These are phyloP conservation scores for Uloborus plumipes DNA, from an alignment of 2,888 invertebrate genomes.

Conservation along the genomic window DNA sequence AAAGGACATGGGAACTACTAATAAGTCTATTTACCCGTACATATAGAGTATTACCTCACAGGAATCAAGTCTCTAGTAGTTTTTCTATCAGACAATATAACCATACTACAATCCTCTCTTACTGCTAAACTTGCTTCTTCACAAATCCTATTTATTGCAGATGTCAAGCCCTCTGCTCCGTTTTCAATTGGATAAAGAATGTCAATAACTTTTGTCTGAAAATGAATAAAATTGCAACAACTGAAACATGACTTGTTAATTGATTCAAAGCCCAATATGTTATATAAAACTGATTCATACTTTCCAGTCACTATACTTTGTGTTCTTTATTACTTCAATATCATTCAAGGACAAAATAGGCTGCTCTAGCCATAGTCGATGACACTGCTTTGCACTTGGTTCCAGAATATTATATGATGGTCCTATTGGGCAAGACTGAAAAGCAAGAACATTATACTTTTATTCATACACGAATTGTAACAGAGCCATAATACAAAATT, in stretches of 20 bases:
- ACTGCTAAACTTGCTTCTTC: slow-evolving; percentile 86
- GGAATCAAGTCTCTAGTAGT: slow-evolving; percentile 73
- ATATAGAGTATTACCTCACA: slow-evolving; percentile 72
- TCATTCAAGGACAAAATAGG: slow-evolving; percentile 95
- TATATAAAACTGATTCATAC: slow-evolving; percentile 68
- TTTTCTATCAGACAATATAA: slow-evolving; percentile 85
- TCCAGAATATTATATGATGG: slow-evolving; percentile 94
- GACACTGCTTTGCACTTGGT: slow-evolving; percentile 88
- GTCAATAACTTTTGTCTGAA: slow-evolving; percentile 83
- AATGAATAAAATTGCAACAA: slow-evolving; percentile 62
- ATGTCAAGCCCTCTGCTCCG: slow-evolving; percentile 79
- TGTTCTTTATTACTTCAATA: slow-evolving; percentile 86
- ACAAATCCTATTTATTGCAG: slow-evolving; percentile 85
- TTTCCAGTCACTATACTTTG: slow-evolving; percentile 89
- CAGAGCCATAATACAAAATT: background rate
- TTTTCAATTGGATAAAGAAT: slow-evolving; percentile 86
- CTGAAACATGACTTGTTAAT: background rate
- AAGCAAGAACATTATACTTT: background rate
- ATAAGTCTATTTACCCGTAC: no score
- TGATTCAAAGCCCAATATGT: no score
- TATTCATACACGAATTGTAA: background rate
- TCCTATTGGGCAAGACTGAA: slow-evolving; percentile 89
- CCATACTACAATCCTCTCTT: slow-evolving; percentile 81
- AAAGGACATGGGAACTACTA: no score
- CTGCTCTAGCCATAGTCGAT: slow-evolving; percentile 91